Evolutionary conservation across 2,797 vertebrate genomes (phyloP), one percentile per base, ranked within the genome.

Genomic region (Tokudaia tokunoshimensis): DNA sequence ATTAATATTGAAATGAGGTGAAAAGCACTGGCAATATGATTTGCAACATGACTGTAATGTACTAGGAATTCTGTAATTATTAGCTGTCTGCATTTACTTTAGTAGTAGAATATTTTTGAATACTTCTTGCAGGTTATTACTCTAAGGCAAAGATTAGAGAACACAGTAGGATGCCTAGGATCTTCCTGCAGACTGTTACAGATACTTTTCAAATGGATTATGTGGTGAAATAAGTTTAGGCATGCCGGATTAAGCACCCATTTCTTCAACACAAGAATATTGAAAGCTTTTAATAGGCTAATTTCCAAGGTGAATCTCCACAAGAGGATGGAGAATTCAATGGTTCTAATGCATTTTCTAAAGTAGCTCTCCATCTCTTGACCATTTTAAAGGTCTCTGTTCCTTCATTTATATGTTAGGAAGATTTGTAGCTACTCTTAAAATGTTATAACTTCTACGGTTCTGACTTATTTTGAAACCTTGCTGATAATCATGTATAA

Each of bases 151-250:
- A 82, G 78, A 75, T 59, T 76, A 41, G 63, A 59, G 29, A 94
- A n/a, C 81, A 89, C 67, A 76, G 41, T 59, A 9, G 37, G 76
- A 15, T 50, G 44, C 47, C 44, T 13, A 61, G n/a, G 61, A 74
- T 37, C 63, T 1, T 65, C 15, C 19, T 88, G 3, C 44, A n/a
- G 29, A 47, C 22, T 37, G 34, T 41, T 85, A 76, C 0, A 89
- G 50, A 61, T 61, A 94, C 6, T 92, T 52, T 47, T 59, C 11
- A 52, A 89, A 34, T 7, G 59, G 37, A 89, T 94, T 92, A 74
- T 86, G 37, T 89, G 79, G 63, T 89, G 41, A 92, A 94, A 76
- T 95, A 81, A 67, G n/a, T 89, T 94, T 95, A 82, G 59, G 65
- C 80, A 92, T 89, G 85, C 80, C 61, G 11, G n/a, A 61, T 92